Conservation (phyloP, 2,888 invertebrate species). For the Augochlorella aurata region DNA sequence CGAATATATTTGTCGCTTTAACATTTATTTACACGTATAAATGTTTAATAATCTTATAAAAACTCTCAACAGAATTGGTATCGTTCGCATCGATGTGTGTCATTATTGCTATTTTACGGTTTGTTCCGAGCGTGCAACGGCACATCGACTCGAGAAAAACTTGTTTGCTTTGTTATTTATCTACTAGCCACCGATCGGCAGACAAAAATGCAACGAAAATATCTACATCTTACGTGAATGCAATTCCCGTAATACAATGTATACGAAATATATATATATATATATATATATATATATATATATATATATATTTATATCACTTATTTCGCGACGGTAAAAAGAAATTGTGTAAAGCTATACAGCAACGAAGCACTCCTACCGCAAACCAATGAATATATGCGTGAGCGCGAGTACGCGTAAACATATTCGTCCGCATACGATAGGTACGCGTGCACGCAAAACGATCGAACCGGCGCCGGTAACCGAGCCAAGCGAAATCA, state of each 20-base stretch:
- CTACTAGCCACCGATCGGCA: background rate
- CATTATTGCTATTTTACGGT: no score
- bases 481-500: background rate
- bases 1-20: conserved; percentile 3
- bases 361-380: background rate
- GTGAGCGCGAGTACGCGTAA: conserved; percentile 21
- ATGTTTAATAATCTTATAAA: background rate
- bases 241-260: background rate
- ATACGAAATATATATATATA: background rate
- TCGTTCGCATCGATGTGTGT: background rate
- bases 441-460: conserved; percentile 37
- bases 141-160: background rate
- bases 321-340: background rate
- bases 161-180: background rate
- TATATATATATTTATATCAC: no score
- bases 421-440: conserved; percentile 35
- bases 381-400: background rate
- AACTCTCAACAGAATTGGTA: background rate
- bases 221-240: background rate
- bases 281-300: no score
- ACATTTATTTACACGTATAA: background rate
- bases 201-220: background rate
- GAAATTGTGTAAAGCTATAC: background rate
- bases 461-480: conserved; percentile 11
- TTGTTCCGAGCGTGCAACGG: background rate